Percentiles rank a stretch among this genome's conserved stretches.
Evolutionary conservation across 2,797 vertebrate species (phyloP).

Genomic region (Falco biarmicus): DNA sequence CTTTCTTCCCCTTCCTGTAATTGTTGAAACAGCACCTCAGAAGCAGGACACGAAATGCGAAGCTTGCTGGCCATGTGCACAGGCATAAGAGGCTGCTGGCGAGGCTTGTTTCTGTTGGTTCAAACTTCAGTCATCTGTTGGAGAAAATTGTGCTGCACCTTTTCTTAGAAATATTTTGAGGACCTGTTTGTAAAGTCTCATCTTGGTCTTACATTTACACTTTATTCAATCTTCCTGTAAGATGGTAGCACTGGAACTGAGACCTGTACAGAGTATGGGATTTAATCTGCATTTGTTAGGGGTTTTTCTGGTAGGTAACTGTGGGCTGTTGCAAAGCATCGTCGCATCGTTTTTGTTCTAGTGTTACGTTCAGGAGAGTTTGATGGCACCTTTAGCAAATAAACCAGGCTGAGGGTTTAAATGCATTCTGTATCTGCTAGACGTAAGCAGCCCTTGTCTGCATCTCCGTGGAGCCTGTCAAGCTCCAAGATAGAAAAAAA

Average conservation of each 20-base stretch:
- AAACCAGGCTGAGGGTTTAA: background rate
- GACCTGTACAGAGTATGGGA: background rate
- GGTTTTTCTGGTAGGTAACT: background rate
- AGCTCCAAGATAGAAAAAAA: background rate
- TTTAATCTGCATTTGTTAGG: background rate
- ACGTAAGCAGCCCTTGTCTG: background rate
- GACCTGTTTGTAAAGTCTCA: background rate
- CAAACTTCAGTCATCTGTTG: background rate
- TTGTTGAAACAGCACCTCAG: background rate
- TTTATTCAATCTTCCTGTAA: background rate
- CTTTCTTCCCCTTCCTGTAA: background rate
- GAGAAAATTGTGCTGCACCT: background rate
- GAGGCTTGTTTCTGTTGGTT: background rate
- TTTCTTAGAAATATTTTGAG: background rate
- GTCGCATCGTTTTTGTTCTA: background rate
- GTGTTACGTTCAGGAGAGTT: background rate
- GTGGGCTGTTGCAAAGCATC: background rate
- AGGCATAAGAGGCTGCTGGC: background rate
- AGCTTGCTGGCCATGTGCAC: background rate
- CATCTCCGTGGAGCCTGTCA: background rate
- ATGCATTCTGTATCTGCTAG: background rate
- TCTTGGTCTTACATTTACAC: background rate
- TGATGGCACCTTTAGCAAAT: background rate
- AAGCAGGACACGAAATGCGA: background rate
- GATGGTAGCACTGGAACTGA: background rate